These are phyloP conservation scores for Penaeus monodon DNA, from an alignment of 2,888 invertebrate genomes.

Conservation along the genomic window DNA sequence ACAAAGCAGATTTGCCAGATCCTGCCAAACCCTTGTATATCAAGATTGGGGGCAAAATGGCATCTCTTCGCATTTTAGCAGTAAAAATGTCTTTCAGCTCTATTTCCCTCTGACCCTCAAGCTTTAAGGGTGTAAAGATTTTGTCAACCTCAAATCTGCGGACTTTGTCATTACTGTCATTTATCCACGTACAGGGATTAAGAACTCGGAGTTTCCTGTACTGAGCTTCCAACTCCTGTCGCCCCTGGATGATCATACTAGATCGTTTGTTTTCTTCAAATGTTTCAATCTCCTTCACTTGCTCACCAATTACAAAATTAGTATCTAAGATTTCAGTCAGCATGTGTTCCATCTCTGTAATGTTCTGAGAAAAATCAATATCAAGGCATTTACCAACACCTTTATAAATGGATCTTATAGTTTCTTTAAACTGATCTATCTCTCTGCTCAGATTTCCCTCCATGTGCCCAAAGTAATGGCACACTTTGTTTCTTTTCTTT, in stretches of 20 bases:
- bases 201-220: slow-evolving; percentile 27
- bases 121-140: slow-evolving; percentile 55
- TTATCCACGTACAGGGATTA: slow-evolving; percentile 44
- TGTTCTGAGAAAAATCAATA: slow-evolving; percentile 27
- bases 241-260: slow-evolving; percentile 18
- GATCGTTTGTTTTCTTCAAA: slow-evolving; percentile 8
- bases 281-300: slow-evolving; percentile 1
- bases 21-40: slow-evolving; percentile 39
- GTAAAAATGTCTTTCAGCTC: slow-evolving; percentile 10
- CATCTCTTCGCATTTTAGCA: not conserved
- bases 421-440: slow-evolving; percentile 18
- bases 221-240: slow-evolving; percentile 7
- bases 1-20: slow-evolving; percentile 47
- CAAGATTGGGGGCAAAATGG: slow-evolving; percentile 6
- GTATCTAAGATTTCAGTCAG: slow-evolving; percentile 20
- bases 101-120: slow-evolving; percentile 20
- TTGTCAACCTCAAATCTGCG: slow-evolving; percentile 34
- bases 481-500: slow-evolving; percentile 31
- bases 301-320: slow-evolving; percentile 18
- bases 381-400: slow-evolving; percentile 8
- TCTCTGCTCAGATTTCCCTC: not conserved
- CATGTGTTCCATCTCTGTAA: not conserved
- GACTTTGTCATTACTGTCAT: slow-evolving; percentile 5
- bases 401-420: slow-evolving; percentile 21
- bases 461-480: slow-evolving; percentile 25